Evolutionary conservation across 2,113 vertebrate genomes (phyloP).

Genomic region (Chinchilla lanigera): DNA sequence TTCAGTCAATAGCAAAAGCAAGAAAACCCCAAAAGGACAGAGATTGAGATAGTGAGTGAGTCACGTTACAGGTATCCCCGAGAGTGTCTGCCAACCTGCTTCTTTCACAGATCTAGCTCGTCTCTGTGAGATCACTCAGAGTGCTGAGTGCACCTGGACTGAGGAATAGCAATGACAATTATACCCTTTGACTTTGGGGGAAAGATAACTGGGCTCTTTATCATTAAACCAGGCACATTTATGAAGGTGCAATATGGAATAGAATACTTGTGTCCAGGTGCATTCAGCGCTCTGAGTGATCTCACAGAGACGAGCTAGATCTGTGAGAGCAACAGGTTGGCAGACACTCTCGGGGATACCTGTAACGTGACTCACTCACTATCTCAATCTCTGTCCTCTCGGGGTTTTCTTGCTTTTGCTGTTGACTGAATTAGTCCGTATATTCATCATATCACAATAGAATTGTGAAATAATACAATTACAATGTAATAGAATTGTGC

Average conservation of each 20-base stretch:
- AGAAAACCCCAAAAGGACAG: not conserved
- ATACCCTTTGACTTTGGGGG: not conserved
- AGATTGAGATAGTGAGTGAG: not conserved
- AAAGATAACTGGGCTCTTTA: not conserved
- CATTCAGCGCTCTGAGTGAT: not conserved
- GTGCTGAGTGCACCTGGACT: not conserved
- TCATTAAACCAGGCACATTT: not conserved
- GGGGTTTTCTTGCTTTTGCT: not conserved
- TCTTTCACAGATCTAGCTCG: not conserved
- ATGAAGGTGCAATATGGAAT: not conserved
- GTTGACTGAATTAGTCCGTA: not conserved
- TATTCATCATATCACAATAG: too few relatives aligned
- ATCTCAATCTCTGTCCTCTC: not conserved
- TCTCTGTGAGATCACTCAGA: not conserved
- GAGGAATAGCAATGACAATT: not conserved
- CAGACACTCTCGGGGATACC: not conserved
- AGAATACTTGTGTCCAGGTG: too few relatives aligned
- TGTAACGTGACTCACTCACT: not conserved
- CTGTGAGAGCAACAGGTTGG: not conserved
- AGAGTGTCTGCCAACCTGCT: not conserved
- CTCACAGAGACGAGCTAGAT: not conserved
- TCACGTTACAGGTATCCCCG: not conserved
- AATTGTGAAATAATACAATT: too few relatives aligned
- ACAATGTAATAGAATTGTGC: not conserved
- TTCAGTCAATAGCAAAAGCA: not conserved